Conservation (phyloP, 2,113 vertebrate species). For the Coregonus clupeaformis region DNA sequence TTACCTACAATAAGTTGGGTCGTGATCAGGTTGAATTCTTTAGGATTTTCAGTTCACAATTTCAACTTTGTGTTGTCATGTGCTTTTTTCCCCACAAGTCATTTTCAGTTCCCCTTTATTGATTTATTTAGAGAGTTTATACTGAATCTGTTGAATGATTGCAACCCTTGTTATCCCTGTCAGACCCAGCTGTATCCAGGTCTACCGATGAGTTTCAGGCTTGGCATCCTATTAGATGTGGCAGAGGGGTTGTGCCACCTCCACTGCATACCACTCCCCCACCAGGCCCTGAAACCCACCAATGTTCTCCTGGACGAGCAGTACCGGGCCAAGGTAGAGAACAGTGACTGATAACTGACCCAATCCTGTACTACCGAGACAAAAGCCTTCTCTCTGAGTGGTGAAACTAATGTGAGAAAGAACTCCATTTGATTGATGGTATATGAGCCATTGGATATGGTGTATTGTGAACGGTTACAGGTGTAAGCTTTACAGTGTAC, state of each 20-base stretch:
- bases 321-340: slow-evolving; percentile 71
- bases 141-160: neutral
- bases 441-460: neutral
- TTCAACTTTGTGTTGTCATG: too few relatives aligned
- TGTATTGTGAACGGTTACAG: neutral
- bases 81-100: too few relatives aligned
- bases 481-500: neutral
- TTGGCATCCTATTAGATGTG: slow-evolving; percentile 68
- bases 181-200: slow-evolving; percentile 65
- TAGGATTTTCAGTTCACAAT: too few relatives aligned
- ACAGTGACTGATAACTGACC: neutral
- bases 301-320: slow-evolving; percentile 70
- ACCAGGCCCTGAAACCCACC: slow-evolving; percentile 68
- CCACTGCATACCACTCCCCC: slow-evolving; percentile 58
- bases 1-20: too few relatives aligned
- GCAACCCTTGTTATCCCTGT: neutral
- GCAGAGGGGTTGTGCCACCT: slow-evolving; percentile 68
- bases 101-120: too few relatives aligned
- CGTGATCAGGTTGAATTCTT: too few relatives aligned
- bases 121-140: neutral
- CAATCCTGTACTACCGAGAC: too few relatives aligned
- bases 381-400: neutral
- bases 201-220: slow-evolving; percentile 54
- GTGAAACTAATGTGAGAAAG: neutral
- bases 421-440: too few relatives aligned